Percentiles rank a stretch among this genome's conserved stretches.
phyloP scores from a whole-genome alignment of 2,888 invertebrate species.

The Lymantria monacha region DNA sequence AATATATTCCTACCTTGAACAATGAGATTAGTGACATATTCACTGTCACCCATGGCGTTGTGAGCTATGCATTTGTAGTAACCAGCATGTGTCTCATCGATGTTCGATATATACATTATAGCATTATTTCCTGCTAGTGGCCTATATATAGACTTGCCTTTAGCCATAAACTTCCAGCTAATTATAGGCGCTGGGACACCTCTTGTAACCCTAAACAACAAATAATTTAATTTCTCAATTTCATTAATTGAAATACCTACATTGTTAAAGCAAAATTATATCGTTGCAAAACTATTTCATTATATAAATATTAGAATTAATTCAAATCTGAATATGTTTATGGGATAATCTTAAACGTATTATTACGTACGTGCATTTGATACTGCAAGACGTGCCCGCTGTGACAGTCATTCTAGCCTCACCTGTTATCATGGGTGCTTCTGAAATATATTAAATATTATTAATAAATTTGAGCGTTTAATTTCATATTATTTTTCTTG shows the following conservation, averaged over 20 bases:
- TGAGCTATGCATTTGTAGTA: slow-evolving; percentile 19
- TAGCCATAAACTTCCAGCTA: slow-evolving; percentile 12
- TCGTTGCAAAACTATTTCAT: too few species aligned
- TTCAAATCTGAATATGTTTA: neutral
- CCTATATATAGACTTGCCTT: neutral
- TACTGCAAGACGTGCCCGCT: slow-evolving; percentile 1
- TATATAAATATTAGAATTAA: too few species aligned
- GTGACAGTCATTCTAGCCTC: slow-evolving; percentile 1
- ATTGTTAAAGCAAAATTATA: too few species aligned
- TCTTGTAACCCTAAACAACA: neutral
- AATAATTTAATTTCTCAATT: neutral
- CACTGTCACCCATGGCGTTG: slow-evolving; percentile 8
- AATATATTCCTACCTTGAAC: slow-evolving; percentile 22
- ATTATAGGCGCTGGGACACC: slow-evolving; percentile 17
- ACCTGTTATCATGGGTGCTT: slow-evolving; percentile 14
- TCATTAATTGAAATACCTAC: too few species aligned
- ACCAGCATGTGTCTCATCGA: slow-evolving; percentile 6
- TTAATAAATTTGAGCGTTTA: neutral
- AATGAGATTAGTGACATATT: slow-evolving; percentile 6
- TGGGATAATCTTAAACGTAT: neutral
- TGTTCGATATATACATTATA: slow-evolving; percentile 1
- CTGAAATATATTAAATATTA: slow-evolving; percentile 2
- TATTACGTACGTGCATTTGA: slow-evolving; percentile 18
- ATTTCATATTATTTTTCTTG: too few species aligned
- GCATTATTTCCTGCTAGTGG: neutral